These are phyloP conservation scores for Coptodon bakossiorum DNA, from an alignment of 2,113 vertebrate species.

Conservation along the genomic window DNA sequence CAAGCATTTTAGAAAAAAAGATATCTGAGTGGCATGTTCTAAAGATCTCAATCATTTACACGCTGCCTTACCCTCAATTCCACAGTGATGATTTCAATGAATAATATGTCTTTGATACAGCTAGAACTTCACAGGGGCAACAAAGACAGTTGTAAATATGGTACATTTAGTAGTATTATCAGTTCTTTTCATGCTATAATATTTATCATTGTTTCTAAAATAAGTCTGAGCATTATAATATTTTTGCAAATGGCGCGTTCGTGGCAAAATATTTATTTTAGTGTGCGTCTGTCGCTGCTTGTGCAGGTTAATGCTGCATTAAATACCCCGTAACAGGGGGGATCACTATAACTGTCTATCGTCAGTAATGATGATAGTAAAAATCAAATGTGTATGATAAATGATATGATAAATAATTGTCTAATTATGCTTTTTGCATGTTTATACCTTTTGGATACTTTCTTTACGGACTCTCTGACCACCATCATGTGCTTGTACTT, in stretches of 20 bases:
- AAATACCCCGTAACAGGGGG: rapidly evolving
- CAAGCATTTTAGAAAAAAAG: background rate
- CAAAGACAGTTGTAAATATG: background rate
- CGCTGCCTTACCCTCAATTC: background rate
- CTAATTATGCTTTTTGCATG: background rate
- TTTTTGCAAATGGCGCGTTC: background rate
- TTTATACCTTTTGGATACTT: background rate
- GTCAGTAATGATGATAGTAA: background rate
- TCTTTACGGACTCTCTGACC: background rate
- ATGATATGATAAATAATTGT: background rate
- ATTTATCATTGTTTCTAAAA: background rate
- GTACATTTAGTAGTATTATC: background rate
- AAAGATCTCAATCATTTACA: background rate
- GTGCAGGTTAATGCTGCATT: background rate
- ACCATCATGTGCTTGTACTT: too few species aligned
- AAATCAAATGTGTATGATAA: background rate
- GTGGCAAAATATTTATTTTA: background rate
- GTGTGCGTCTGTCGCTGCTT: background rate
- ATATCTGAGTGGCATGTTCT: background rate
- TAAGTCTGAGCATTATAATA: background rate
- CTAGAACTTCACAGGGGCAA: background rate
- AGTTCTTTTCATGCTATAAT: background rate
- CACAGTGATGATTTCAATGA: background rate
- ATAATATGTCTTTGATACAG: background rate
- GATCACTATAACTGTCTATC: background rate